These are phyloP conservation scores for Nesospiza acunhae DNA, from an alignment of 2,113 vertebrate genomes.

Conservation along the genomic window DNA sequence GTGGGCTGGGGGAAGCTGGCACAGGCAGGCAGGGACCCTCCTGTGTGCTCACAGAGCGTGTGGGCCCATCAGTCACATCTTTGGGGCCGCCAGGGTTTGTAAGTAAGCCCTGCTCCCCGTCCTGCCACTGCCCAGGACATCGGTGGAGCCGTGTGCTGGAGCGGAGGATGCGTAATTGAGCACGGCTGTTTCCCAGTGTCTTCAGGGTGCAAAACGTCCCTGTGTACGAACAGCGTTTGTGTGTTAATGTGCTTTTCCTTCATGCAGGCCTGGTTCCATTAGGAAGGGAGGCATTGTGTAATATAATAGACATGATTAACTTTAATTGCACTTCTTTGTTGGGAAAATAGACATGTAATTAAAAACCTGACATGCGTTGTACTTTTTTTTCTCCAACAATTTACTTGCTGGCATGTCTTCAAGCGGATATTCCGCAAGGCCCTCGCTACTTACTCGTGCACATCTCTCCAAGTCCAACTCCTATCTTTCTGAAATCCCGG, in stretches of 20 bases:
- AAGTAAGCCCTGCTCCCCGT: not conserved
- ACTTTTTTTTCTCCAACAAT: constrained; percentile 38
- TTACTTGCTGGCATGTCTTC: constrained; percentile 42
- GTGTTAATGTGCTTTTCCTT: constrained; percentile 46
- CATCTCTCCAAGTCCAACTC: not conserved
- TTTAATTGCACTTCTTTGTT: constrained; percentile 67
- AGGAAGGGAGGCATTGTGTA: constrained; percentile 50
- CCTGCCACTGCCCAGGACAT: not conserved
- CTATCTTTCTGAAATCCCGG: rapidly evolving
- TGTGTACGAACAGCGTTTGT: not conserved
- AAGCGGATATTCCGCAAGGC: not conserved
- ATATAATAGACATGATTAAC: constrained; percentile 62
- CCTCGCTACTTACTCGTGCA: not conserved
- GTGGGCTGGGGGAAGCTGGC: not conserved
- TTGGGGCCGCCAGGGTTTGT: not conserved
- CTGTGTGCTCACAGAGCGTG: not conserved
- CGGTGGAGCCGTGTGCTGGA: not conserved
- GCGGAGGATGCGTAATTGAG: constrained; percentile 21
- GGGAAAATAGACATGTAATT: constrained; percentile 66
- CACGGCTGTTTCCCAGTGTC: not conserved
- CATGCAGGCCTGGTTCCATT: constrained; percentile 57
- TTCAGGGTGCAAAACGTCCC: not conserved
- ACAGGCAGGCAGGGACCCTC: not conserved
- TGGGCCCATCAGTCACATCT: not conserved
- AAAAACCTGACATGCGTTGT: constrained; percentile 52